phyloP scores from a whole-genome alignment of 2,113 vertebrate species.

The Sander lucioperca region DNA sequence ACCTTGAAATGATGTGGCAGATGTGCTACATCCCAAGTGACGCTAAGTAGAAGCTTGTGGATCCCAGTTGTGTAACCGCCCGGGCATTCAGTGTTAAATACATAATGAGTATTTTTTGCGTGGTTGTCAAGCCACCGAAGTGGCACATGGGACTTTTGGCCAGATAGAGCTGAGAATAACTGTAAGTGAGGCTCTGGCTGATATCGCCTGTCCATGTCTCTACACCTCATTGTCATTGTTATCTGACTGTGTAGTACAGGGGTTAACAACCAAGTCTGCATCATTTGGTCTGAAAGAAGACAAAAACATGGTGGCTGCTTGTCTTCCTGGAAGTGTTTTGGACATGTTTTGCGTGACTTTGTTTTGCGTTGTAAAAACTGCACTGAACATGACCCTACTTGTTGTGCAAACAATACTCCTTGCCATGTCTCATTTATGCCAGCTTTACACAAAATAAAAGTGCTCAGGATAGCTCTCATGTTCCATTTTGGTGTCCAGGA shows the following conservation, averaged over 20 bases:
- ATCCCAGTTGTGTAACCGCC: slow-evolving; percentile 15
- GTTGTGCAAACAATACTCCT: slow-evolving; percentile 67
- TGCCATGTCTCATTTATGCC: slow-evolving; percentile 65
- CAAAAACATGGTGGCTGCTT: slow-evolving; percentile 53
- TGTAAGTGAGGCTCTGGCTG: slow-evolving; percentile 1
- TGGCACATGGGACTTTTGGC: neutral
- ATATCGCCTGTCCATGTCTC: neutral
- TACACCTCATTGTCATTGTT: slow-evolving; percentile 38
- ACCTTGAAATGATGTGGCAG: slow-evolving; percentile 43
- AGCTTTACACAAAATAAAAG: slow-evolving; percentile 60
- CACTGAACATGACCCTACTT: slow-evolving; percentile 69
- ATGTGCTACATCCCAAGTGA: slow-evolving; percentile 30
- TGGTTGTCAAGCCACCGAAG: neutral
- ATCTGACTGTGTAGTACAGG: slow-evolving; percentile 51
- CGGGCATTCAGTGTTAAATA: slow-evolving; percentile 33
- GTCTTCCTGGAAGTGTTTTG: slow-evolving; percentile 57
- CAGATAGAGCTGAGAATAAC: neutral
- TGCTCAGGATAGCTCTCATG: slow-evolving; percentile 27
- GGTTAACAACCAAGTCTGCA: slow-evolving; percentile 59
- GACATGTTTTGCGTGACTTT: slow-evolving; percentile 52
- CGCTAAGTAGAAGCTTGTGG: slow-evolving; percentile 9
- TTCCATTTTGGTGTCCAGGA: slow-evolving; percentile 55
- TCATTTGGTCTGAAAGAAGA: slow-evolving; percentile 46
- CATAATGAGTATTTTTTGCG: slow-evolving; percentile 14
- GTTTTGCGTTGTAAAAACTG: slow-evolving; percentile 57